Conservation (phyloP, 2,888 invertebrate species). For the Acrobasis suavella region DNA sequence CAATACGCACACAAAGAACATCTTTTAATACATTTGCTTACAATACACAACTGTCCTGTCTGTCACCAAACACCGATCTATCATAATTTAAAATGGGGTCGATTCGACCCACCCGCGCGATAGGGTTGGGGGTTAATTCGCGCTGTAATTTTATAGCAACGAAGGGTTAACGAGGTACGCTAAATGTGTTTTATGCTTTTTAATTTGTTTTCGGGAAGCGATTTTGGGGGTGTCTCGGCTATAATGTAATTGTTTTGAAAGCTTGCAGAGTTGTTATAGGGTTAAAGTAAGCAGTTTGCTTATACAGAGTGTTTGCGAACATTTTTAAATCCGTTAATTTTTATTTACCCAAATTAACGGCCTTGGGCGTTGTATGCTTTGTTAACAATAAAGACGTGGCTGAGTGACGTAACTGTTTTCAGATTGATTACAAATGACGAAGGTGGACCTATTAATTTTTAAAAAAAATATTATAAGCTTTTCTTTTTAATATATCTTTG, state of each 20-base stretch:
- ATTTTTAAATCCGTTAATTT: too few relatives aligned
- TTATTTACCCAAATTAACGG: too few relatives aligned
- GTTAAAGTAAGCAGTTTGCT: background rate
- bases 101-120: conserved; percentile 50
- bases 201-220: conserved; percentile 69
- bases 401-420: too few relatives aligned
- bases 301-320: background rate
- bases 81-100: conserved; percentile 59
- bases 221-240: conserved; percentile 34
- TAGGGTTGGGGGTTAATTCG: conserved; percentile 56
- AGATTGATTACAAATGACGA: too few relatives aligned
- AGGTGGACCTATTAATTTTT: too few relatives aligned
- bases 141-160: conserved; percentile 67
- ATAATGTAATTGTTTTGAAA: conserved; percentile 15
- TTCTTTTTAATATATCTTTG: too few relatives aligned
- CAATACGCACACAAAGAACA: conserved; percentile 23
- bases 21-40: conserved; percentile 18
- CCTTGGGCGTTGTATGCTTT: too few relatives aligned
- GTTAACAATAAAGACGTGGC: too few relatives aligned
- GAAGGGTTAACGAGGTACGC: conserved; percentile 67
- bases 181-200: conserved; percentile 73
- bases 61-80: conserved; percentile 48
- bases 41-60: conserved; percentile 9
- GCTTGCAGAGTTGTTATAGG: background rate
- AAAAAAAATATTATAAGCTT: too few relatives aligned